phyloP scores from a whole-genome alignment of 2,888 invertebrate genomes.

The Melinaea menophilus region DNA sequence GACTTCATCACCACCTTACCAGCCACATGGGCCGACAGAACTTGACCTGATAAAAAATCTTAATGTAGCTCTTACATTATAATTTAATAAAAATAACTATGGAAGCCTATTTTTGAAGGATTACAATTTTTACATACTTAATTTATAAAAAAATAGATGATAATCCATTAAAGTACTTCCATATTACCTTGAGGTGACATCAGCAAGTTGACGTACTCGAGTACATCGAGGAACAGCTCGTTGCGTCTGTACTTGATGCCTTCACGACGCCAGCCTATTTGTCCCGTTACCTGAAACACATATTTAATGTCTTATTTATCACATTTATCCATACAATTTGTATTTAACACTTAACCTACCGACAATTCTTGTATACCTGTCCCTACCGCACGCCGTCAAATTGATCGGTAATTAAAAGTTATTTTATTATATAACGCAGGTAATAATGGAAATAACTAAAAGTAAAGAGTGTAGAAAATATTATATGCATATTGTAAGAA shows the following conservation, averaged over 20 bases:
- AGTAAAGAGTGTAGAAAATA: too few species aligned
- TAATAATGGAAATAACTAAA: too few species aligned
- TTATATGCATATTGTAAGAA: too few species aligned
- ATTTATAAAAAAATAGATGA: not conserved
- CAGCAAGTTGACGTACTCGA: slow-evolving; percentile 98
- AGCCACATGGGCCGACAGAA: slow-evolving; percentile 98
- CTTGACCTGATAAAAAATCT: slow-evolving; percentile 84
- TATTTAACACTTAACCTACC: too few species aligned
- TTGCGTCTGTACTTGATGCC: slow-evolving; percentile 99
- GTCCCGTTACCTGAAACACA: slow-evolving; percentile 85
- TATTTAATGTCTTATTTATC: not conserved
- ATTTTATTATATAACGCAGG: too few species aligned
- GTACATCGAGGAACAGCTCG: slow-evolving; percentile 98
- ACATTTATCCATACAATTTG: too few species aligned
- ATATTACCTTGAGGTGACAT: slow-evolving; percentile 98
- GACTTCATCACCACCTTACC: slow-evolving; percentile 99
- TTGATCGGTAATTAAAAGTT: too few species aligned
- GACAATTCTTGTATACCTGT: too few species aligned
- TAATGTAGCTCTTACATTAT: too few species aligned
- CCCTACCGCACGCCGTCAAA: too few species aligned
- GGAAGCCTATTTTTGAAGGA: not conserved
- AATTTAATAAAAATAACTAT: slow-evolving; percentile 43
- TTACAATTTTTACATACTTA: not conserved
- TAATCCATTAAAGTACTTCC: not conserved
- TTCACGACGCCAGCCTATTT: slow-evolving; percentile 99